Evolutionary conservation across 2,113 vertebrate species (phyloP).

Genomic region (Pygoscelis antarcticus): DNA sequence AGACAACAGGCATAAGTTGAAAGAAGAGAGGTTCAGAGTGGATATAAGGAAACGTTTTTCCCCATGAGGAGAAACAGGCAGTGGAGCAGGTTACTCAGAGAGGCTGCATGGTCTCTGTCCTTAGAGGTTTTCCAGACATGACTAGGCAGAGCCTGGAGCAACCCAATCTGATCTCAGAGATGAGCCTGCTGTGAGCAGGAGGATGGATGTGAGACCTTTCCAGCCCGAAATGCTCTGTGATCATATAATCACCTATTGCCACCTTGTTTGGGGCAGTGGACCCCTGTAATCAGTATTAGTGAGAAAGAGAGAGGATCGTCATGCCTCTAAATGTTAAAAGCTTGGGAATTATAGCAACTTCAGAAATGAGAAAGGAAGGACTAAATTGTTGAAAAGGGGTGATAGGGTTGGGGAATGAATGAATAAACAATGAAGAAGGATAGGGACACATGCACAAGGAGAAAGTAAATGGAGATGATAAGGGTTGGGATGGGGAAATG

Average conservation of each 20-base stretch:
- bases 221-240: background rate
- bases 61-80: background rate
- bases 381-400: background rate
- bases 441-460: background rate
- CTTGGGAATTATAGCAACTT: background rate
- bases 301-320: background rate
- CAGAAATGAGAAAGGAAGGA: background rate
- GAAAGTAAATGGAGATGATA: background rate
- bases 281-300: background rate
- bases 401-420: background rate
- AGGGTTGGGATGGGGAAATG: background rate
- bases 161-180: background rate
- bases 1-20: background rate
- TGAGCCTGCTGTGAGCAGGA: background rate
- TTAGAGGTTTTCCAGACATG: background rate
- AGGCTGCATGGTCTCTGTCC: background rate
- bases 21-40: background rate
- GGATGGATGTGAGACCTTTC: accelerated
- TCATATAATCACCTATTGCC: background rate
- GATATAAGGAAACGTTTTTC: background rate
- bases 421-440: background rate
- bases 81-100: background rate
- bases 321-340: background rate
- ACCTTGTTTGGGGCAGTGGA: background rate
- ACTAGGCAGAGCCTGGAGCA: background rate